Evolutionary conservation across 2,797 vertebrate genomes (phyloP), one percentile per base, ranked within the genome.

Genomic region (Ceryle rudis): DNA sequence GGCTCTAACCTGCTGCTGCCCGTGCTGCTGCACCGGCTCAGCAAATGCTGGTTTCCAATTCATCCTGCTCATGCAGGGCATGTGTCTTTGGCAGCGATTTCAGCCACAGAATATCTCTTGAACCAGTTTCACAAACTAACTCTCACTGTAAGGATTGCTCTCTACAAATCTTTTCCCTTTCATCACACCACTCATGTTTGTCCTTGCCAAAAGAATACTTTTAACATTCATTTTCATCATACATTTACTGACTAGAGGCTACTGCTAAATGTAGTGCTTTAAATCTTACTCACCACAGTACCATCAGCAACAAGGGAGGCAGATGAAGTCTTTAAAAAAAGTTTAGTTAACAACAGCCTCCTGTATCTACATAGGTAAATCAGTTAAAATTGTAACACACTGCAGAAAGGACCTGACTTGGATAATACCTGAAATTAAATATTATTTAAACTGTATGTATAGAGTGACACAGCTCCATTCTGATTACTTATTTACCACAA

Each of bases 401-500:
- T 73, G 55, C 35, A 84, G 51, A 70, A 72, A 73, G 6, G 44
- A 61, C 19, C n/a, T 67, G 58, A 69, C 14, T 69, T 47, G 21
- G 35, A 26, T 21, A 54, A 70, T 4, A 58, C 17, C 28, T 62
- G n/a, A 88, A 69, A 60, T 17, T 73, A n/a, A 70, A 52, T 23
- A 31, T 3, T 3, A 52, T 62, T 84, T 58, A 33, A 66, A 62
- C 41, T 33, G 35, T 29, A 70, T 6, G 3, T 15, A 10, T 25
- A 20, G 5, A 80, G 25, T 58, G 69, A 85, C 54, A 61, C 52
- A 90, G 69, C 75, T 89, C 46, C 55, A 6, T 77, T 79, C 55
- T 90, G 64, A 86, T 78, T 90, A 85, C 49, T 96, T 85, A 91
- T 89, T 94, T 93, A 90, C 86, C 35, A 37, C 28, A 88, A 84